Base-by-base conservation (phyloP, 2,113 vertebrate species). In the Madoqua kirkii region DNA sequence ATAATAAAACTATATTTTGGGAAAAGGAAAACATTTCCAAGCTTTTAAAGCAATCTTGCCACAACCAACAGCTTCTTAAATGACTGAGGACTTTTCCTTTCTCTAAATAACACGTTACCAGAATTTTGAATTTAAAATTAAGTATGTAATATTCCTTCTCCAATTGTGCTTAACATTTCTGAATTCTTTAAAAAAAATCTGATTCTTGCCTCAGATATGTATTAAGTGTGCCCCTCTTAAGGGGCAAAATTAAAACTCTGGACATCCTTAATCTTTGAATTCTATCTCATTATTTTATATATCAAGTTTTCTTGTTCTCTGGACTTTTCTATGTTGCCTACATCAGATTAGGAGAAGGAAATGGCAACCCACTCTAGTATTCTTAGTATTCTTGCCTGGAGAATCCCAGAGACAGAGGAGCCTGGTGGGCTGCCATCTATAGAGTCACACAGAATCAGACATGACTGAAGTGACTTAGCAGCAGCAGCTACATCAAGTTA, bases 191-290 rank as follows among this genome's bases (percentile, higher is more conserved):
- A 23, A 76, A 76, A 14, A 40, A 76, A 55, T 67, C 36, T 55
- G 5, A 76, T 40, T 74, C 33, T 71, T 83, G 16, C 29, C 29
- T 71, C n/a, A 76, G 9, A 27, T 43, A 76, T 11, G 1, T 60
- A 29, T 1, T 60, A 17, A 29, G 2, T 57, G 1, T 57, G 3
- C 3, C 2, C 3, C 29, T 43, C 12, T 10, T 29, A 3, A 25
- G 19, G n/a, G n/a, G 19, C 57, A 59, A 45, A 48, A 40, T 45
- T 62, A n/a, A 43, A 7, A 2, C 13, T 76, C 14, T 71, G 74
- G 33, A 2, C 1, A 31, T 54, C 57, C 15, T 55, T 78, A 78
- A 55, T 54, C 31, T 86, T 85, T 50, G 14, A 67, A 71, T 82
- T 43, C 1, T 13, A n/a, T 60, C 11, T 52, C 60, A 48, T 54